These are phyloP conservation scores for Pteropus rufus DNA, from an alignment of 2,797 vertebrate genomes.

Conservation along the genomic window DNA sequence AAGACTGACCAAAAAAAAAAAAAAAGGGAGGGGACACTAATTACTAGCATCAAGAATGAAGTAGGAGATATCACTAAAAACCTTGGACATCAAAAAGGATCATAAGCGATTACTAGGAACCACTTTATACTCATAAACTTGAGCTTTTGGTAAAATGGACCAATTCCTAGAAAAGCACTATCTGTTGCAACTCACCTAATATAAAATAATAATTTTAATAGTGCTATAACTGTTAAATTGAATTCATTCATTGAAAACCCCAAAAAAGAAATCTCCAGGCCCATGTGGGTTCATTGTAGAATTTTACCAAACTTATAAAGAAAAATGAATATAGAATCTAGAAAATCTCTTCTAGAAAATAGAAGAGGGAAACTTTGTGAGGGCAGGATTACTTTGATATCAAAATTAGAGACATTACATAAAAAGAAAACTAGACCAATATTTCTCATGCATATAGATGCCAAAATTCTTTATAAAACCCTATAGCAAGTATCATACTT, in stretches of 20 bases:
- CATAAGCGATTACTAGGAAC: not conserved
- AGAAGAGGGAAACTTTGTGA: not conserved
- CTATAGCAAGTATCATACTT: not conserved
- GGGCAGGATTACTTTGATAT: not conserved
- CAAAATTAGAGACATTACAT: not conserved
- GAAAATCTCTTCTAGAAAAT: not conserved
- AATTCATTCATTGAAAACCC: not conserved
- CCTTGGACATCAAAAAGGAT: not conserved
- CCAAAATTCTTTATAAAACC: not conserved
- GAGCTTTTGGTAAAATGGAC: not conserved
- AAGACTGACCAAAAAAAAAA: not conserved
- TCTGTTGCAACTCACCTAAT: not conserved
- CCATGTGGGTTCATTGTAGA: not conserved
- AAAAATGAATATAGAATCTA: not conserved
- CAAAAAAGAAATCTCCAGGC: not conserved
- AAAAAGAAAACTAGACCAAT: not conserved
- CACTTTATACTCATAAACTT: not conserved
- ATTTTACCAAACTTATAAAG: not conserved
- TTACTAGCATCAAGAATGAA: not conserved
- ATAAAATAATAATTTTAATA: not conserved
- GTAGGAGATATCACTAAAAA: not conserved
- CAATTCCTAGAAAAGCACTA: not conserved
- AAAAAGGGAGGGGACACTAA: not conserved
- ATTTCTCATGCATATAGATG: not conserved
- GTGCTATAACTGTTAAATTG: not conserved